Evolutionary conservation across 2,888 invertebrate species (phyloP), one percentile per base, ranked within the genome.

Genomic region (Clistopyga incitator): DNA sequence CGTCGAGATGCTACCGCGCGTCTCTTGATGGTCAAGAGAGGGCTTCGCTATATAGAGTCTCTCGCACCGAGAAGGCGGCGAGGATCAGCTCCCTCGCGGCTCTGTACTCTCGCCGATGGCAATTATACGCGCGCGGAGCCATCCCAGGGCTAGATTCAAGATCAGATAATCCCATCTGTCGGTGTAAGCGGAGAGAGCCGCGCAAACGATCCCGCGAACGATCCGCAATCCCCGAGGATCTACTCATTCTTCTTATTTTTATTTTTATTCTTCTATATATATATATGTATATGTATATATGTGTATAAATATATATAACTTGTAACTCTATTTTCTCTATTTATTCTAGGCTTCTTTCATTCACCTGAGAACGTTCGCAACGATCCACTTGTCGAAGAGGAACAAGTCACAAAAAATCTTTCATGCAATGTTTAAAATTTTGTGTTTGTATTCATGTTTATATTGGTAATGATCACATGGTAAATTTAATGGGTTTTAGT

Each of bases 111-210:
- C 84, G 83, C 84, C 89, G 89, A 89, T 90, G 91, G 91, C 91
- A 92, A 92, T 92, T 92, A 92, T 91, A 92, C 90, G 90, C 88
- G 89, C 84, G 86, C 87, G 89, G 88, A 91, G 90, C 89, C 89
- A 90, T 91, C 90, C 89, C 87, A 84, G 81, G 90, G 89, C 91
- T 91, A 91, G 90, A 92, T 91, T 92, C 90, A 88, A 90, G 90
- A 92, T 90, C 91, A 90, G 92, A 92, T 92, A 92, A 90, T 91
- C 90, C 91, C 91, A 90, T 90, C 91, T 91, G 91, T 91, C 92
- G 84, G 84, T 89, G 90, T 90, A 90, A 90, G 89, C 91, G 91
- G 88, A 76, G 65, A 68, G 82, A 74, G 56, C 78, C 84, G 89
- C 88, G 89, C 90, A 89, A 90, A 89, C 90, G 91, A 90, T 90